Evolutionary conservation across 2,888 invertebrate species (phyloP), one percentile per base, ranked within the genome.

Genomic region (Pyrochroa serraticornis): DNA sequence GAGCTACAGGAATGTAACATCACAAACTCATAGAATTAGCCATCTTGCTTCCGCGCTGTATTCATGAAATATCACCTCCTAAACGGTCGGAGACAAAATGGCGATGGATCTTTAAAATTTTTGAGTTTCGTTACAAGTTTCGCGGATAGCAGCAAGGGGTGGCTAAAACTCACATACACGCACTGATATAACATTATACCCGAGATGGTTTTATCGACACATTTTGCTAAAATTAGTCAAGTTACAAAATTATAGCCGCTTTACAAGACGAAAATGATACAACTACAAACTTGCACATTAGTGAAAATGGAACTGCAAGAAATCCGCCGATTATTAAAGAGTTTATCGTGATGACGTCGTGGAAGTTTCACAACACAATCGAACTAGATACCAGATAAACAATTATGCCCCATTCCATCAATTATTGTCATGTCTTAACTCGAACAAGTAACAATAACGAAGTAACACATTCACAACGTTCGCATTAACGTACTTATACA

Each of bases 361-460:
- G 8, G n/a, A 8, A 14, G 41, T 36, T 49, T 44, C 12, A 55
- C 34, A 60, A 58, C 64, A 65, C 65, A 65, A 63, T 60, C 65
- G 55, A 47, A 56, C 33, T 53, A 32, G 31, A 9, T 31, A 46
- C 44, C 42, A 30, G 32, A n/a, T 41, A 53, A 60, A 71, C 71
- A 73, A 75, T 72, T 67, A 68, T 75, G 76, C 76, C 76, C 71
- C 76, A 76, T 75, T 76, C 75, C 75, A 65, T 63, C 65, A 52
- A 71, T 77, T 77, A 77, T 77, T 77, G 77, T 77, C 77, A 71
- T 75, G 69, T 74, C 71, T 72, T 74, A 72, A 61, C 67, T 67
- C 65, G 70, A 71, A 69, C 63, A 66, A 67, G 63, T 64, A 72
- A 71, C 67, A 69, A 70, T 67, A 65, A 68, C 67, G 66, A 54